phyloP scores from a whole-genome alignment of 1,140 invertebrate genomes.

The Hylaeus anthracinus region DNA sequence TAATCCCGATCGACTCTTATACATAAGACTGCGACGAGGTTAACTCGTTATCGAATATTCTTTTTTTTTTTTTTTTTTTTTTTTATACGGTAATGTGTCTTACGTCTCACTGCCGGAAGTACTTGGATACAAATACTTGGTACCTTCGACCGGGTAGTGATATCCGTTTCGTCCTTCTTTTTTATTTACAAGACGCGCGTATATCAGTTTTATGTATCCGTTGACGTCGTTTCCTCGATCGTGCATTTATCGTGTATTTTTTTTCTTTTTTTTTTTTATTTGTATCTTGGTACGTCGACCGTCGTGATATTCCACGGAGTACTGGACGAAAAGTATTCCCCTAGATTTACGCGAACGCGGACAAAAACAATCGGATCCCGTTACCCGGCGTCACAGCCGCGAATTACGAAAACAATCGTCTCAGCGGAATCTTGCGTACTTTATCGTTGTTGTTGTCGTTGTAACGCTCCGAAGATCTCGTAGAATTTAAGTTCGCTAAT shows the following conservation, averaged over 20 bases:
- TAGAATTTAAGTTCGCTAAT: conserved; percentile 46
- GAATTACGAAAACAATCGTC: neutral
- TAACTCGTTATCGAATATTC: conserved; percentile 7
- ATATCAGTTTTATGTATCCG: neutral
- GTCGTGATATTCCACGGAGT: neutral
- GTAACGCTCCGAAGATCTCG: conserved; percentile 47
- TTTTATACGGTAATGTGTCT: neutral
- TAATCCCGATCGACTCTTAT: conserved; percentile 21
- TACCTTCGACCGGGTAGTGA: neutral
- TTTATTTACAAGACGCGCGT: neutral
- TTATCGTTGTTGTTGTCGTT: neutral
- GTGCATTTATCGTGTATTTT: neutral
- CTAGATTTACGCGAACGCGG: neutral
- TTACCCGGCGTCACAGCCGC: neutral
- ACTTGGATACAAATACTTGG: conserved; percentile 27
- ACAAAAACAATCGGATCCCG: neutral
- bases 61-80: neutral
- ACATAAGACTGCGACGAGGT: conserved; percentile 46
- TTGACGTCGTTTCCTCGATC: neutral
- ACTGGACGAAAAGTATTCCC: neutral
- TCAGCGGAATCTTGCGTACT: conserved; percentile 4
- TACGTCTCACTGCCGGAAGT: neutral
- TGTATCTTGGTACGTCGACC: conserved; percentile 17
- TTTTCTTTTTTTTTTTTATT: neutral
- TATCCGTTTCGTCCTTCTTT: neutral